A percentile compares a stretch with the other conserved stretches of the same genome.
phyloP scores from a whole-genome alignment of 2,113 vertebrate species.

The Pungitius pungitius region DNA sequence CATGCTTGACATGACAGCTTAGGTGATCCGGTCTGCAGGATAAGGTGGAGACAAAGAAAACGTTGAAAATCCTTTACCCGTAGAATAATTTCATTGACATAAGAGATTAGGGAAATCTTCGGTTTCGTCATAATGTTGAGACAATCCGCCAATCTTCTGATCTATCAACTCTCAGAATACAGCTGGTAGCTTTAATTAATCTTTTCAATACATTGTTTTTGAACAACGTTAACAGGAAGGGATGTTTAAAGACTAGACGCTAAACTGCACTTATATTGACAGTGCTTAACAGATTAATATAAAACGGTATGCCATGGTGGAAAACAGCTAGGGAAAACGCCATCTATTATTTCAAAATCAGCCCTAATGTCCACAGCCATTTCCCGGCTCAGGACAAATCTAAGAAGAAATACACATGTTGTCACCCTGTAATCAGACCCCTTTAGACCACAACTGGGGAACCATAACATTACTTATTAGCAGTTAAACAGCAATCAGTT shows the following conservation, averaged over 20 bases:
- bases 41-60: slow-evolving; percentile 19
- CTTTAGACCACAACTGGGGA: background rate
- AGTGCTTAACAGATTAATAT: background rate
- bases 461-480: too few relatives aligned
- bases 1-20: slow-evolving; percentile 95
- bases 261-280: background rate
- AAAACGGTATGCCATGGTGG: background rate
- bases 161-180: too few relatives aligned
- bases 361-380: background rate
- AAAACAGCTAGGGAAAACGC: background rate
- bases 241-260: background rate
- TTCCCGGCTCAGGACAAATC: too few relatives aligned
- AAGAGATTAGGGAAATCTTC: background rate
- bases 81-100: background rate
- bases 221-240: background rate
- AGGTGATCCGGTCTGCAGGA: slow-evolving; percentile 78
- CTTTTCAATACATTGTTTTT: background rate
- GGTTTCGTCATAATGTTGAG: background rate
- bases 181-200: background rate
- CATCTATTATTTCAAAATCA: background rate
- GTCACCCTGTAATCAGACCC: background rate
- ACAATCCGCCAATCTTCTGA: background rate
- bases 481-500: too few relatives aligned
- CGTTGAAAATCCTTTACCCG: background rate
- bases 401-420: background rate